phyloP scores from a whole-genome alignment of 1,140 invertebrate species.

The Philotrypesis tridentata region DNA sequence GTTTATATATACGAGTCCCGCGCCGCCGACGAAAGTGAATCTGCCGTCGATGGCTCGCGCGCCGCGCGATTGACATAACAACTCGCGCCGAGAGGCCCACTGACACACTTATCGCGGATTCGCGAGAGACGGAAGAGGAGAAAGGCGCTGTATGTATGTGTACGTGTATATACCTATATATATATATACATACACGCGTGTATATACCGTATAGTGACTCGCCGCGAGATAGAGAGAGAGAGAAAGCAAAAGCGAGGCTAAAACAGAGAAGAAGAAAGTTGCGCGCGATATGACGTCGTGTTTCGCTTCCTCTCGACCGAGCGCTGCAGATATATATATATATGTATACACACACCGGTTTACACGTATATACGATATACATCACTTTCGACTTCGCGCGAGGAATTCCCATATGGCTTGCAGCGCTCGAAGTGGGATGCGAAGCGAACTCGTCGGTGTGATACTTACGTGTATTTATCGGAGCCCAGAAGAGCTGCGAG shows the following conservation, averaged over 20 bases:
- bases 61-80: constrained; percentile 65
- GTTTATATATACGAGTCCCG: background rate
- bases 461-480: background rate
- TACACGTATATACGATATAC: background rate
- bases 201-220: background rate
- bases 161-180: background rate
- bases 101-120: constrained; percentile 62
- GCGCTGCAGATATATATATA: no score
- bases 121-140: constrained; percentile 27
- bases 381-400: constrained; percentile 49
- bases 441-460: no score
- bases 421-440: no score
- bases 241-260: constrained; percentile 11
- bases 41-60: constrained; percentile 53
- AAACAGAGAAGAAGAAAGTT: constrained; percentile 34
- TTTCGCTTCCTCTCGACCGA: background rate
- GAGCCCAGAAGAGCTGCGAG: background rate
- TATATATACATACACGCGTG: no score
- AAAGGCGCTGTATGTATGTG: background rate
- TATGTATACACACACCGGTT: no score
- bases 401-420: no score
- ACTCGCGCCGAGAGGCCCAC: constrained; percentile 63
- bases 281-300: background rate
- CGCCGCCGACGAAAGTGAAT: constrained; percentile 69
- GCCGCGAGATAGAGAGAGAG: background rate